Evolutionary conservation across 2,888 invertebrate species (phyloP), one percentile per base, ranked within the genome.

Genomic region (Apamea sordens): DNA sequence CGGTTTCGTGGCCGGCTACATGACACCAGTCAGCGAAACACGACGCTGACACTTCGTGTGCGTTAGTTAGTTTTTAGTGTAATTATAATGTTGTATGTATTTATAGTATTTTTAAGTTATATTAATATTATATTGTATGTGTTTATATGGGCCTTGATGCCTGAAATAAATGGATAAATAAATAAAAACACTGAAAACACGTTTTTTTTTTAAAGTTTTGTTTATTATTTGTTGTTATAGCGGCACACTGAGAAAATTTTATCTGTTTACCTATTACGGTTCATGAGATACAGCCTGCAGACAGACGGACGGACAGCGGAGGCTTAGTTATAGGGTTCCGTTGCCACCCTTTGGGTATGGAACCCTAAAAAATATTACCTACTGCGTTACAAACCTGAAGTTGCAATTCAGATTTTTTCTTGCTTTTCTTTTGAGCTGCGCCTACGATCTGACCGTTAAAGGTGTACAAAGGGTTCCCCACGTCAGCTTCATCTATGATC

Each of bases 401-500:
- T 84, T 94, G 94, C 11, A 94, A 65, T 18, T 96, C 96, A 0
- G 96, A 96, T 87, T 96, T 96, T 83, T 94, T 95, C 85, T 95
- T 96, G 24, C 86, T 63, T 89, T 96, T 96, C 88, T 96, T 96
- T 83, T 93, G 94, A 47, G 91, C 82, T 13, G 89, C 85, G 7
- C 93, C 94, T n/a, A 94, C 82, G 5, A 95, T 28, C 85, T 95
- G 94, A 0, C 96, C 96, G 77, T 92, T 95, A 53, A 96, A 92
- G 36, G 92, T 92, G 63, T 91, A 90, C 32, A 96, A 84, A 15
- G 96, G 96, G 50, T 28, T 84, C 11, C 94, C 95, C 10, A 96
- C 13, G 50, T 96, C 96, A 73, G 93, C 87, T 76, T 94, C 92
- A 77, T 95, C 95, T 50, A 94, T 80, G 28, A 94, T 84, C 96